Evolutionary conservation across 2,888 invertebrate genomes (phyloP), one percentile per base, ranked within the genome.

Genomic region (Rhaphigaster nebulosa): DNA sequence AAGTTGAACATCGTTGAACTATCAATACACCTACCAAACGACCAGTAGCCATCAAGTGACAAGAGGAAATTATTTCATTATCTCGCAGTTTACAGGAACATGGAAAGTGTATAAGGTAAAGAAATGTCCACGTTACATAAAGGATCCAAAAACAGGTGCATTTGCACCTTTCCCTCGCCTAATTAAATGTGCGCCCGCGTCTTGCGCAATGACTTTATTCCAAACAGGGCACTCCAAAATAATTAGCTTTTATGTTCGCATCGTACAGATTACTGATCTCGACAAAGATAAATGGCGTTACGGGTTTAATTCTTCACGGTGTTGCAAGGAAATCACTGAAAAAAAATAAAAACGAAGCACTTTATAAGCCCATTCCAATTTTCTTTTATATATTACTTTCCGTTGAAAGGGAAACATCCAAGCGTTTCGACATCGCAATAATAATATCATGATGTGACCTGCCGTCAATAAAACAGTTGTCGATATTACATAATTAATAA

Each of bases 181-280:
- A 76, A 76, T 76, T 76, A 76, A 76, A 76, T 76, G 70, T 76
- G 70, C 34, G 34, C 70, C 70, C 8, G 23, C 23, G 20, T 18
- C 70, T 76, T 76, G 23, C 70, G 70, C 10, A 76, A 76, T 76
- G 38, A 76, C 38, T 76, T 76, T 38, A 76, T 76, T 76, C 3
- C 70, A 76, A 38, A 38, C 34, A 76, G 34, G 23, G 38, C 70
- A 38, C 34, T 76, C 70, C 23, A 76, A 38, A 76, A 76, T 76
- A 76, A 76, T 76, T 76, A 76, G 38, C 70, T 38, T 76, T 34
- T 34, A 76, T 76, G 70, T 76, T 38, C 70, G 70, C 8, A 76
- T 34, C 18, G 70, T 76, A 20, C 15, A 76, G 38, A 34, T 76
- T 76, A 76, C 34, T 38, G 70, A 76, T 76, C 34, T 76, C 34